A percentile compares a stretch with the other conserved stretches of the same genome.
Conservation (phyloP, 1,140 invertebrate genomes). For the Drosophila trapezifrons region DNA sequence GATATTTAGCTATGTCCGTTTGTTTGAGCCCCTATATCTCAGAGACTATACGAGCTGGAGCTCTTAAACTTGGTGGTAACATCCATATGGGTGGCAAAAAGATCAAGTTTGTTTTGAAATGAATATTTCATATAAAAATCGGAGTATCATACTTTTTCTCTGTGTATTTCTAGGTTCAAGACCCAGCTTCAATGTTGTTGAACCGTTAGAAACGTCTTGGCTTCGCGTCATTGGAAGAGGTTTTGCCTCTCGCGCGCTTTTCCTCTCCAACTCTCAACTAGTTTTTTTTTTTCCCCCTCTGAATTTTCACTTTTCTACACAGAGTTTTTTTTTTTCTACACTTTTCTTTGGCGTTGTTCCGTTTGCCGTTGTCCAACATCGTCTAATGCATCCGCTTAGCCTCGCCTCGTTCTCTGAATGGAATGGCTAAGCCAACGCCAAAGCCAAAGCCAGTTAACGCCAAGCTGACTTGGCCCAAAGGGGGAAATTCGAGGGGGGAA, state of each 20-base stretch:
- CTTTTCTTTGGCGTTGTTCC: slow-evolving; percentile 41
- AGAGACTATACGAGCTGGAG: no score
- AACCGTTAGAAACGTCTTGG: slow-evolving; percentile 58
- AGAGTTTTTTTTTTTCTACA: slow-evolving; percentile 19
- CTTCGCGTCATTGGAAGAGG: slow-evolving; percentile 39
- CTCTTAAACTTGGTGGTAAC: no score
- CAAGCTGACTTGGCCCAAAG: slow-evolving; percentile 9
- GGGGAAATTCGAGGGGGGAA: neutral
- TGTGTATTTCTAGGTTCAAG: slow-evolving; percentile 13
- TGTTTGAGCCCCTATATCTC: no score
- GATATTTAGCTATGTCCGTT: no score
- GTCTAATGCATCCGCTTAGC: slow-evolving; percentile 72
- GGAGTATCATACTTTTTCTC: neutral
- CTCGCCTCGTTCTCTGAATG: slow-evolving; percentile 51
- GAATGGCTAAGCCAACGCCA: slow-evolving; percentile 58
- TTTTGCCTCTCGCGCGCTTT: slow-evolving; percentile 18
- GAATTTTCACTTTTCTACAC: slow-evolving; percentile 69
- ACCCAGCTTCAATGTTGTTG: slow-evolving; percentile 38
- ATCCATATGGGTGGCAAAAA: no score
- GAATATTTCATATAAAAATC: no score
- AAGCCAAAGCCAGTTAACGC: slow-evolving; percentile 63
- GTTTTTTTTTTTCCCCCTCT: slow-evolving; percentile 25
- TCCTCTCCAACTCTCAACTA: slow-evolving; percentile 3
- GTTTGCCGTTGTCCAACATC: slow-evolving; percentile 46
- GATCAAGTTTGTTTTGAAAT: no score